Percentiles rank a stretch among this genome's conserved stretches.
Conservation (phyloP, 1,140 invertebrate species). For the Drosophila lini region DNA sequence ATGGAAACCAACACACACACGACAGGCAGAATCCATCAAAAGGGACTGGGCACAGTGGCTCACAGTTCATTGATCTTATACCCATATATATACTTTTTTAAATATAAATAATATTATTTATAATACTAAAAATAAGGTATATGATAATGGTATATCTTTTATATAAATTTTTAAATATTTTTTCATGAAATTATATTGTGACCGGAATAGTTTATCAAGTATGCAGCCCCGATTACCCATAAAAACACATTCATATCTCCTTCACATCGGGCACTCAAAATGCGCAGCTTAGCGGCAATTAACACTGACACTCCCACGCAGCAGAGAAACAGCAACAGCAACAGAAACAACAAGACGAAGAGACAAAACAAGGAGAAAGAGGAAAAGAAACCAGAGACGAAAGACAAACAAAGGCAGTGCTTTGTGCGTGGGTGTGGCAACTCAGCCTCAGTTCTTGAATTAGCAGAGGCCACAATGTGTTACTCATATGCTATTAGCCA, state of each 20-base stretch:
- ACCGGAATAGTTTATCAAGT: constrained; percentile 35
- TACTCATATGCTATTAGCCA: constrained; percentile 43
- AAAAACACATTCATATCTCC: constrained; percentile 50
- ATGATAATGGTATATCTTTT: no score
- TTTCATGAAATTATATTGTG: background rate
- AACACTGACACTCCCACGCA: constrained; percentile 78
- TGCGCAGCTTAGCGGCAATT: constrained; percentile 75
- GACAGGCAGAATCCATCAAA: constrained; percentile 15
- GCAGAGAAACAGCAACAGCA: constrained; percentile 23
- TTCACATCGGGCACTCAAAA: constrained; percentile 46
- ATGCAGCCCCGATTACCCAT: constrained; percentile 51
- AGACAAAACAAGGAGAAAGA: constrained; percentile 35
- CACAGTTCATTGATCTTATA: background rate
- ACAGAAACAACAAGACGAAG: constrained; percentile 23
- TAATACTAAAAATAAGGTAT: background rate
- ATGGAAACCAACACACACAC: constrained; percentile 1
- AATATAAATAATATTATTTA: background rate
- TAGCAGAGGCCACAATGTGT: constrained; percentile 45
- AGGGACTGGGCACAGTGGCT: constrained; percentile 31
- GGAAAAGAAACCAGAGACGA: constrained; percentile 25
- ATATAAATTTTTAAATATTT: background rate
- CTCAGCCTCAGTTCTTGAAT: constrained; percentile 52
- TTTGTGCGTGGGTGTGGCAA: constrained; percentile 65
- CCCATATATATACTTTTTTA: background rate
- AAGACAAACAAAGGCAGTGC: constrained; percentile 61